These are phyloP conservation scores for Peromyscus maniculatus DNA, from an alignment of 2,113 vertebrate species.

Conservation along the genomic window DNA sequence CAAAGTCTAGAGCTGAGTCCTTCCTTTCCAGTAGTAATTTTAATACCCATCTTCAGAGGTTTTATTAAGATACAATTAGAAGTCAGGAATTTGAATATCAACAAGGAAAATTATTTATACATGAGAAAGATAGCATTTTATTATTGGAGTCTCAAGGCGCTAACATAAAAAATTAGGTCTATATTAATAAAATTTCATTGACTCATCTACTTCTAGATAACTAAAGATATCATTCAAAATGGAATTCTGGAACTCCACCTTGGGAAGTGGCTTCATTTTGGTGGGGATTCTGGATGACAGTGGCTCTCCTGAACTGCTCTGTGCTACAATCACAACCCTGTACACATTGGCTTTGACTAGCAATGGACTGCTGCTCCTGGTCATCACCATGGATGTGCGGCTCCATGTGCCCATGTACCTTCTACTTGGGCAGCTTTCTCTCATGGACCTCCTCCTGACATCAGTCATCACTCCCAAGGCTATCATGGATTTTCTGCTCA, in stretches of 20 bases:
- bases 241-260: constrained; percentile 64
- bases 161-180: background rate
- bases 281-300: background rate
- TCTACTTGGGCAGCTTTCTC: constrained; percentile 71
- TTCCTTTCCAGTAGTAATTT: background rate
- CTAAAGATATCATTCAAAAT: constrained; percentile 38
- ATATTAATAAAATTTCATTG: background rate
- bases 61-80: background rate
- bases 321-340: background rate
- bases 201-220: background rate
- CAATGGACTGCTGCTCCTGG: background rate
- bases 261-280: background rate
- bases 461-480: constrained; percentile 6
- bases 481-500: background rate
- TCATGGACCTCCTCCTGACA: constrained; percentile 44
- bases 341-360: background rate
- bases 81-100: background rate
- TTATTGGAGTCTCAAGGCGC: background rate
- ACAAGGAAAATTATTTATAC: background rate
- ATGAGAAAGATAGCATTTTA: background rate
- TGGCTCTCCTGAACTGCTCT: background rate
- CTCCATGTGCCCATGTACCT: constrained; percentile 72
- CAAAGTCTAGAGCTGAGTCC: too few relatives aligned
- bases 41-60: background rate
- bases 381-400: constrained; percentile 30